Evolutionary conservation across 2,888 invertebrate species (phyloP).

Genomic region (Peribatodes rhomboidaria): DNA sequence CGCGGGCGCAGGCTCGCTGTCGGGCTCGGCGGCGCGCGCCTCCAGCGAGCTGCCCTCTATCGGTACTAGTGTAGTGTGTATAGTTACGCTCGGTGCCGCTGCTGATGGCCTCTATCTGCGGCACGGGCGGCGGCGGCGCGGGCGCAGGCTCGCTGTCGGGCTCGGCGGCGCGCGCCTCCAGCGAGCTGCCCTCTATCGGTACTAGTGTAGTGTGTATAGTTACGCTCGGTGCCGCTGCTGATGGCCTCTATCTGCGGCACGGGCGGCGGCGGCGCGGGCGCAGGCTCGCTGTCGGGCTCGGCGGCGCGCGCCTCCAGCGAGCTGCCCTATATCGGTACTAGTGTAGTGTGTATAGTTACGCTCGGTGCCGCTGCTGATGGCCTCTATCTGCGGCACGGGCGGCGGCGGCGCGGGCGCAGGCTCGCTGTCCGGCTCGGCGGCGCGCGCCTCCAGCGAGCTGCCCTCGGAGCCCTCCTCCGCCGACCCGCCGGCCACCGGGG

Average conservation of each 20-base stretch:
- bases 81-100: constrained; percentile 89
- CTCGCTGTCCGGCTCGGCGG: constrained; percentile 65
- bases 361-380: constrained; percentile 92
- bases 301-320: constrained; percentile 51
- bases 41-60: constrained; percentile 51
- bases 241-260: constrained; percentile 89
- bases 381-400: constrained; percentile 86
- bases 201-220: background rate
- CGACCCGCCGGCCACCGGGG: constrained; percentile 77
- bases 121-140: constrained; percentile 68
- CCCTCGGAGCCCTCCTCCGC: constrained; percentile 54
- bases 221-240: constrained; percentile 91
- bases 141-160: constrained; percentile 67
- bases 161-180: constrained; percentile 58
- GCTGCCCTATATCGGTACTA: background rate
- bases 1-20: constrained; percentile 66
- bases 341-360: constrained; percentile 61
- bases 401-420: constrained; percentile 70
- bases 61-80: too few species aligned
- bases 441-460: constrained; percentile 50
- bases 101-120: constrained; percentile 91
- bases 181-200: constrained; percentile 51
- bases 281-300: constrained; percentile 70
- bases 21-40: constrained; percentile 61
- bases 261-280: constrained; percentile 67